These are phyloP conservation scores for Crenichthys baileyi DNA, from an alignment of 2,797 vertebrate genomes.

Conservation along the genomic window DNA sequence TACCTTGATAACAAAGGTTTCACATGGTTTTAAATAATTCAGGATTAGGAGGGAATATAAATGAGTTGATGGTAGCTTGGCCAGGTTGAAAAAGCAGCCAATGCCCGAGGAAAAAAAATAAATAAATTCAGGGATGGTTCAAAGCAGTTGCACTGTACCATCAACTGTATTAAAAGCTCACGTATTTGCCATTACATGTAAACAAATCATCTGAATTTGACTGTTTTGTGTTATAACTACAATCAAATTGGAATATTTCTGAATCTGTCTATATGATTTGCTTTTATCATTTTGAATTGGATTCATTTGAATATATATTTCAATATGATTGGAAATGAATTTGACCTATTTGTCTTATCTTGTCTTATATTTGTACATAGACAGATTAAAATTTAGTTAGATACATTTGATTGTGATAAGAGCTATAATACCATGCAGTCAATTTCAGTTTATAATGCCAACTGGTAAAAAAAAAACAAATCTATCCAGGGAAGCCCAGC, in stretches of 20 bases:
- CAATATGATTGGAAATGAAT: background rate
- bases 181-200: background rate
- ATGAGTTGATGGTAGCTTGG: background rate
- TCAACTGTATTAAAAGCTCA: background rate
- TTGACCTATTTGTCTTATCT: background rate
- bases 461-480: no score
- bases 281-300: background rate
- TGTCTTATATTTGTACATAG: background rate
- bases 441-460: no score
- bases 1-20: background rate
- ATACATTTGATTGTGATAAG: background rate
- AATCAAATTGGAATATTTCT: background rate
- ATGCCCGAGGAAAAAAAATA: background rate
- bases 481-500: no score
- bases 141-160: background rate
- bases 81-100: background rate
- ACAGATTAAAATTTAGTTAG: background rate
- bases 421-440: no score
- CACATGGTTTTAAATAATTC: background rate
- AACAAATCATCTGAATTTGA: background rate
- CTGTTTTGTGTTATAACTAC: background rate
- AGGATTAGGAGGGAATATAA: background rate
- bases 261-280: background rate
- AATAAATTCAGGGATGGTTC: background rate
- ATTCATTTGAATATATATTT: background rate